Percentiles rank a stretch among this genome's conserved stretches.
Conservation (phyloP, 2,113 vertebrate genomes). For the Bubo blakistoni region DNA sequence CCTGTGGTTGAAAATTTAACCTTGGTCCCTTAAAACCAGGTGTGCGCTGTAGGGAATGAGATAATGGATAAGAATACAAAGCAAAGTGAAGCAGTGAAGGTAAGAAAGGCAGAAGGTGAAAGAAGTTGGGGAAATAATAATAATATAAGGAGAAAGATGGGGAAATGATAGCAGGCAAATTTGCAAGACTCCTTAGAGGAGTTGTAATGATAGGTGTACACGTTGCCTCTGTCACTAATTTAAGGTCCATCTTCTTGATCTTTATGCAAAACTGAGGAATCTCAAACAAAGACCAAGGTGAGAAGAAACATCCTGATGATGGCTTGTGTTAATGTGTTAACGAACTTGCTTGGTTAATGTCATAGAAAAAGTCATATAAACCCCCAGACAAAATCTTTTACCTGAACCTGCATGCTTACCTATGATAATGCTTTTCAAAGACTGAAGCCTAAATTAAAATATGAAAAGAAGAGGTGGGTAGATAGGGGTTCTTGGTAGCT, state of each 20-base stretch:
- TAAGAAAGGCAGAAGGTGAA: neutral
- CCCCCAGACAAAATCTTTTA: constrained; percentile 5
- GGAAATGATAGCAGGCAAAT: neutral
- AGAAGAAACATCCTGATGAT: neutral
- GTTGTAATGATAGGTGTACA: neutral
- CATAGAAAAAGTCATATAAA: neutral
- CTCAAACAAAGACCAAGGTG: neutral
- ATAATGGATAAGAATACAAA: neutral
- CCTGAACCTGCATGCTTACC: neutral
- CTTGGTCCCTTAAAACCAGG: neutral
- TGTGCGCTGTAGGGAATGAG: neutral
- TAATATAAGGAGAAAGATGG: neutral
- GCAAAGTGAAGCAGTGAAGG: neutral
- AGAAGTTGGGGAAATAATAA: neutral
- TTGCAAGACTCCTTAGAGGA: neutral
- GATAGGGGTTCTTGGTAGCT: constrained; percentile 24
- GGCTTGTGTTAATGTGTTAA: constrained; percentile 23
- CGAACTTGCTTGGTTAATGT: constrained; percentile 20
- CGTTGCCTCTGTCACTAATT: neutral
- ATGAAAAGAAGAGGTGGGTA: constrained; percentile 49
- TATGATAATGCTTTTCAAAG: constrained; percentile 32
- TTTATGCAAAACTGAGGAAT: neutral
- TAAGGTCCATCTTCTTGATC: constrained; percentile 23
- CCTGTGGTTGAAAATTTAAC: neutral
- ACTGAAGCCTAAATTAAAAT: constrained; percentile 49